phyloP scores from a whole-genome alignment of 2,113 vertebrate species.

The Phalacrocorax brasilianus region DNA sequence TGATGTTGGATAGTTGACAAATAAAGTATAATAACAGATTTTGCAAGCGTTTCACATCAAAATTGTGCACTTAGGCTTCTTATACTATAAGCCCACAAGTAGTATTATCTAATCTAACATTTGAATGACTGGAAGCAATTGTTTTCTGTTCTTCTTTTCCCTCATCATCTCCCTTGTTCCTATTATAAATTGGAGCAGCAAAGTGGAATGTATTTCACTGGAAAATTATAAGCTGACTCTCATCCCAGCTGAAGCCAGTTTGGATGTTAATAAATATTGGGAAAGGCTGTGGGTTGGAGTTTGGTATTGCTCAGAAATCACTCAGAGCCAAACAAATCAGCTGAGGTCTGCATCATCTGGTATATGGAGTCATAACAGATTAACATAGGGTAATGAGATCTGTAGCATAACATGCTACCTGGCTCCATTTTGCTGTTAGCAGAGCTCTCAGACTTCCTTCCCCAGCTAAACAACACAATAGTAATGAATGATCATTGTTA shows the following conservation, averaged over 20 bases:
- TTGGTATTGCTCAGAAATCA: slow-evolving; percentile 17
- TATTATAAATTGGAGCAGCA: background rate
- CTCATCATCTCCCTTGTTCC: background rate
- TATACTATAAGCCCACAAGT: background rate
- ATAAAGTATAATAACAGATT: slow-evolving; percentile 34
- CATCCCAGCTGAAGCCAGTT: slow-evolving; percentile 1
- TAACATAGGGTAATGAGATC: slow-evolving; percentile 1
- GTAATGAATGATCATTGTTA: background rate
- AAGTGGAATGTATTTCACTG: background rate
- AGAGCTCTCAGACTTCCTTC: background rate
- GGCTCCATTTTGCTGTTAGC: background rate
- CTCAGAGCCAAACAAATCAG: background rate
- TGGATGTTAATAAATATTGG: slow-evolving; percentile 38
- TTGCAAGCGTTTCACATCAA: background rate
- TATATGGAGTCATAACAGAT: slow-evolving; percentile 6
- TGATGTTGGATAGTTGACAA: slow-evolving; percentile 4
- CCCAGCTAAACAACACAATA: background rate
- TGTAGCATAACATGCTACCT: background rate
- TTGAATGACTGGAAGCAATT: slow-evolving; percentile 41
- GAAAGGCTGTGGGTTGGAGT: background rate
- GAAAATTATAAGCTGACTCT: background rate
- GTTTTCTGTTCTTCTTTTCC: background rate
- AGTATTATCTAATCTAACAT: slow-evolving; percentile 21
- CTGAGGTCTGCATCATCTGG: slow-evolving; percentile 2
- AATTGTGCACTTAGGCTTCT: slow-evolving; percentile 1